phyloP scores from a whole-genome alignment of 1,140 invertebrate genomes.

The Agrypnia vestita region DNA sequence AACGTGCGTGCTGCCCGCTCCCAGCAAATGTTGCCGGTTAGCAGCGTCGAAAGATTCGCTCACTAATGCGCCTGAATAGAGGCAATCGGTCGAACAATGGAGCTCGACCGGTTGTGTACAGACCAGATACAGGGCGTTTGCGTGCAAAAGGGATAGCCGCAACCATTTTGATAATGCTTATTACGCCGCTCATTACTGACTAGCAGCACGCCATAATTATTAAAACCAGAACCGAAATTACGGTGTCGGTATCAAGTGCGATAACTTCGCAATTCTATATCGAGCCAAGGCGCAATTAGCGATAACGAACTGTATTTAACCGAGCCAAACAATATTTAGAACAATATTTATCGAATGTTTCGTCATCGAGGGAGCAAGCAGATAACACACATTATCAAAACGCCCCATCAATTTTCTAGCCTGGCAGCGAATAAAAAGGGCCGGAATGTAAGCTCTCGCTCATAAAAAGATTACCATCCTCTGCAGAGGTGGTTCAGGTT shows the following conservation, averaged over 20 bases:
- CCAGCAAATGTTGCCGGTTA: neutral
- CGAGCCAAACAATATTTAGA: neutral
- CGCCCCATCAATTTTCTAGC: too few relatives aligned
- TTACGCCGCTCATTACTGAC: conserved; percentile 39
- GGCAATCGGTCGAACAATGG: conserved; percentile 32
- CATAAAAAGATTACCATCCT: too few relatives aligned
- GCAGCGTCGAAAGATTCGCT: neutral
- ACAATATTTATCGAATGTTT: neutral
- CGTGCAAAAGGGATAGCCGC: conserved; percentile 12
- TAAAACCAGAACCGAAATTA: conserved; percentile 18
- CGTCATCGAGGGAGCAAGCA: too few relatives aligned
- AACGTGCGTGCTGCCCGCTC: neutral
- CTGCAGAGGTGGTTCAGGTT: too few relatives aligned
- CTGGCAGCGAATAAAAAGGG: too few relatives aligned
- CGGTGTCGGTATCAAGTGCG: neutral
- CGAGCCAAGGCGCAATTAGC: conserved; percentile 11
- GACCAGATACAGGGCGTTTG: conserved; percentile 10
- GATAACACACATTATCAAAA: too few relatives aligned
- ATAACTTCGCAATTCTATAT: conserved; percentile 19
- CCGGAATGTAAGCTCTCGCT: too few relatives aligned
- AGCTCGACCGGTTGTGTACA: neutral
- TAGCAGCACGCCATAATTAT: conserved; percentile 42
- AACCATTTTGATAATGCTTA: conserved; percentile 43
- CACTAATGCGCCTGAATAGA: neutral
- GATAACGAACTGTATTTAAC: conserved; percentile 31